phyloP scores from a whole-genome alignment of 2,888 invertebrate genomes.

The Dryobotodes eremita region DNA sequence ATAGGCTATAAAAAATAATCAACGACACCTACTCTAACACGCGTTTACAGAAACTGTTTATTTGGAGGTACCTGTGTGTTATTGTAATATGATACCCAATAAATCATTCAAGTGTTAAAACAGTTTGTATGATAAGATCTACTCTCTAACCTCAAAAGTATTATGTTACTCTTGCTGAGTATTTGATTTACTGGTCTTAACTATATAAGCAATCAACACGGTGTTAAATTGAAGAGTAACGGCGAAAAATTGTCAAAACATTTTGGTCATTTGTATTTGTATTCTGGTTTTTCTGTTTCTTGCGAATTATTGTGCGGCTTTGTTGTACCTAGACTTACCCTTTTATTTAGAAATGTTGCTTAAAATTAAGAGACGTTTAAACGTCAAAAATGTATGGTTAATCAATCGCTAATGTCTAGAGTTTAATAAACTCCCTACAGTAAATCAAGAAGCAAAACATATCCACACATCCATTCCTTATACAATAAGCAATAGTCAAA shows the following conservation, averaged over 20 bases:
- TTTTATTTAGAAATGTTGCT: not conserved
- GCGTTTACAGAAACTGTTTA: slow-evolving; percentile 47
- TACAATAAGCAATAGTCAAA: not conserved
- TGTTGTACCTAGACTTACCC: too few relatives aligned
- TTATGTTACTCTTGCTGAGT: slow-evolving; percentile 56
- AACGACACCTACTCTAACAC: slow-evolving; percentile 30
- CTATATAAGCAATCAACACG: slow-evolving; percentile 37
- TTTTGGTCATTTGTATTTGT: not conserved
- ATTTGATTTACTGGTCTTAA: slow-evolving; percentile 46
- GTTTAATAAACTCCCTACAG: not conserved
- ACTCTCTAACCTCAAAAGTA: slow-evolving; percentile 57
- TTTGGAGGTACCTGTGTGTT: not conserved
- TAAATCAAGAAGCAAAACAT: too few relatives aligned
- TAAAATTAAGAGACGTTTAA: not conserved
- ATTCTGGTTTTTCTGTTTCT: slow-evolving; percentile 6
- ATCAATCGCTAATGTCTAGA: too few relatives aligned
- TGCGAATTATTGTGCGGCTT: not conserved
- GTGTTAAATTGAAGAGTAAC: slow-evolving; percentile 29
- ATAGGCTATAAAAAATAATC: slow-evolving; percentile 44
- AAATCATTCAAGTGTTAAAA: slow-evolving; percentile 58
- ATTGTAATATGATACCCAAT: slow-evolving; percentile 55
- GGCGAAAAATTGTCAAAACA: not conserved
- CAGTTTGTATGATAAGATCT: slow-evolving; percentile 53
- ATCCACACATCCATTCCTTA: not conserved
- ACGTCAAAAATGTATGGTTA: too few relatives aligned